Base-by-base conservation (phyloP, 2,888 invertebrate genomes). In the Notocelia uddmanniana region DNA sequence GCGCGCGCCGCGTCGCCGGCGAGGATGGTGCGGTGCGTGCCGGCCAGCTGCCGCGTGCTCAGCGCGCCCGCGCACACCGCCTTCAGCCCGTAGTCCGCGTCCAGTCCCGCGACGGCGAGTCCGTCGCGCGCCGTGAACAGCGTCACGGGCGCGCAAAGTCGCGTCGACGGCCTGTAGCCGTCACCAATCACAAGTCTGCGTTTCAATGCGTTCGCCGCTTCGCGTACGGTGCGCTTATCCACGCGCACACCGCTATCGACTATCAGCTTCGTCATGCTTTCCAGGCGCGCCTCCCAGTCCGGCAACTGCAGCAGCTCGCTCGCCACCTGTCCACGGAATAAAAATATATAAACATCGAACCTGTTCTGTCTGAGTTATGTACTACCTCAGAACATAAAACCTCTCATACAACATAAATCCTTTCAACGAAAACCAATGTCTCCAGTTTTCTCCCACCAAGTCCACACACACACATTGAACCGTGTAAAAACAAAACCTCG, bases 1-100 rank as follows among this genome's bases (percentile, higher is more conserved):
- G 96, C 95, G 79, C 94, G 92, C 60, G 97, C 96, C 69, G 96
- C 95, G 74, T 95, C 96, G 79, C 97, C 98, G 67, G 94, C 89
- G 75, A 99, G 95, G 89, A 99, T 98, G 79, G 96, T 96, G 87
- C 98, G 96, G 94, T 99, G 99, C 85, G 97, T 97, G 82, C 97
- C 99, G 77, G 96, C 94, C 71, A 99, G 95, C 80, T 96, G 88
- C 72, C 78, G 87, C 85, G 87, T 81, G 75, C 2, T 0, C 69
- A 92, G 85, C 80, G 81, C 94, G 81, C 95, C 74, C 96, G 95
- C 75, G 96, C 94, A 94, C 94, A 98, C 98, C 93, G 96, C 95
- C 81, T 96, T 95, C 78, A 99, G 95, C 73, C 98, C 98, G 91
- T 99, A 99, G 93, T 99, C 98, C 78, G 96, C 95, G 76, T 96